A percentile compares a stretch with the other conserved stretches of the same genome.
phyloP scores from a whole-genome alignment of 2,888 invertebrate genomes.

The Xanthorhoe designata region DNA sequence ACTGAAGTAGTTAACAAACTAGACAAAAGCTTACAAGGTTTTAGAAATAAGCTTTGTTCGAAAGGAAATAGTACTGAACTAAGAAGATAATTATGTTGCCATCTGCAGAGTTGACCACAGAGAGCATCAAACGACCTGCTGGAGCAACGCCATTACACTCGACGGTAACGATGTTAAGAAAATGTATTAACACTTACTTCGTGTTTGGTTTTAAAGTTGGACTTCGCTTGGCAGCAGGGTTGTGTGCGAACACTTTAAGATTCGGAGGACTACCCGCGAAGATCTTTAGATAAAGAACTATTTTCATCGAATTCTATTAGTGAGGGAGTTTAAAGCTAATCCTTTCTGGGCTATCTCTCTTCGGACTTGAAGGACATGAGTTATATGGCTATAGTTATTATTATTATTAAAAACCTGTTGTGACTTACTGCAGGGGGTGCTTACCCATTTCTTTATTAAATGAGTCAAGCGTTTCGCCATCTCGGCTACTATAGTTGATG shows the following conservation, averaged over 20 bases:
- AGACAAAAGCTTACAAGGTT: conserved; percentile 1
- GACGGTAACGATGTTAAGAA: conserved; percentile 62
- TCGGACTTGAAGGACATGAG: too few species aligned
- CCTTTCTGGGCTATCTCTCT: too few species aligned
- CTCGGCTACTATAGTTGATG: too few species aligned
- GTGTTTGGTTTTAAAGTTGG: conserved; percentile 17
- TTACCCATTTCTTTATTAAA: too few species aligned
- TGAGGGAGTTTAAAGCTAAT: too few species aligned
- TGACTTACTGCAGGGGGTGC: too few species aligned
- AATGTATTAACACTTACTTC: conserved; percentile 54
- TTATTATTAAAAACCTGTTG: too few species aligned
- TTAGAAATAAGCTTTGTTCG: conserved; percentile 8
- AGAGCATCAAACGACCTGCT: conserved; percentile 31
- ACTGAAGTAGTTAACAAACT: too few species aligned
- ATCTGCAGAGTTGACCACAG: conserved; percentile 22
- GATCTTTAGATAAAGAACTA: too few species aligned
- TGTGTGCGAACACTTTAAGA: conserved; percentile 7
- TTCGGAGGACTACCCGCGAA: not conserved
- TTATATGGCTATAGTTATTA: too few species aligned
- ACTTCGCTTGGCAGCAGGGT: conserved; percentile 34
- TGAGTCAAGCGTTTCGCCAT: too few species aligned
- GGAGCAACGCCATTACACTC: conserved; percentile 51
- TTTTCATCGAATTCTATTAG: too few species aligned
- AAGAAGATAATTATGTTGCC: conserved; percentile 15
- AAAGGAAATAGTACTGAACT: conserved; percentile 5